Conservation (phyloP, 2,888 invertebrate genomes). For the Idaea straminata region DNA sequence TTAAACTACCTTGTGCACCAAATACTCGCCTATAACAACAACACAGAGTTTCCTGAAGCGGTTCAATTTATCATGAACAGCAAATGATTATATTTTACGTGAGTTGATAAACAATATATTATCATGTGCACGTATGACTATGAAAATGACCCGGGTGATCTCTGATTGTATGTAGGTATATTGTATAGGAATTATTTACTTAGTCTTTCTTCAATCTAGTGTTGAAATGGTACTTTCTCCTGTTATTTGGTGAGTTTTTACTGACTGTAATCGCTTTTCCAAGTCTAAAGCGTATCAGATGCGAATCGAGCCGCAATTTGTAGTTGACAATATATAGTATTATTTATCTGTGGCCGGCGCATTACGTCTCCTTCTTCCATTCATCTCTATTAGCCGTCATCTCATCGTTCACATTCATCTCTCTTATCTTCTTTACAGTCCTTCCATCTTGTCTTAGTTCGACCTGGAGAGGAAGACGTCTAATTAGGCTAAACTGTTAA, state of each 20-base stretch:
- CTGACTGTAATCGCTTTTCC: not conserved
- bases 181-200: not conserved
- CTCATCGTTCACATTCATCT: too few relatives aligned
- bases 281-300: not conserved
- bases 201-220: not conserved
- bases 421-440: too few relatives aligned
- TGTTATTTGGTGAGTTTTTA: not conserved
- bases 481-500: too few relatives aligned
- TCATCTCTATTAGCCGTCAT: too few relatives aligned
- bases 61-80: not conserved
- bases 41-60: not conserved
- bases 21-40: too few relatives aligned
- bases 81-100: not conserved
- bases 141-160: not conserved
- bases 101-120: not conserved
- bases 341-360: too few relatives aligned
- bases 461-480: too few relatives aligned
- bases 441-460: too few relatives aligned
- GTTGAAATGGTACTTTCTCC: conserved; percentile 1
- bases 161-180: not conserved
- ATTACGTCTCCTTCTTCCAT: too few relatives aligned
- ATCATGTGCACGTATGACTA: not conserved
- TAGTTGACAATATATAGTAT: too few relatives aligned
- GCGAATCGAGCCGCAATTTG: too few relatives aligned
- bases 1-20: too few relatives aligned